Evolutionary conservation across 2,797 vertebrate genomes (phyloP).

Genomic region (Leucoraja ocellata): DNA sequence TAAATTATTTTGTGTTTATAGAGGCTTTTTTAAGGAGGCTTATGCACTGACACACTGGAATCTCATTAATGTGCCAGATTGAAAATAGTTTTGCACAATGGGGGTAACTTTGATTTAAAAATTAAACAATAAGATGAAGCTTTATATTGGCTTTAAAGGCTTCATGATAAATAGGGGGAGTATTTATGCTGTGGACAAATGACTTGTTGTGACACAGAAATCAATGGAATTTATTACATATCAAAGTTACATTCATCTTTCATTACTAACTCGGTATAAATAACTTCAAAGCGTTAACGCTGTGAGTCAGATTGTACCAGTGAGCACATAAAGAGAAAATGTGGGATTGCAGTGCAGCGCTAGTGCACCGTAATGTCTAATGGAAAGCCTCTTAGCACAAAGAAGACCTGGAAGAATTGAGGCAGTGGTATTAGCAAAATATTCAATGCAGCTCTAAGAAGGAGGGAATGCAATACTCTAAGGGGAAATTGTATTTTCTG

Average conservation of each 20-base stretch:
- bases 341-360: background rate
- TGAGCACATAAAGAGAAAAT: background rate
- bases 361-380: background rate
- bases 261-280: background rate
- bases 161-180: background rate
- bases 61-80: background rate
- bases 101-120: background rate
- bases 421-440: background rate
- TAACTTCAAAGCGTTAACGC: background rate
- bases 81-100: background rate
- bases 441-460: background rate
- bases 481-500: background rate
- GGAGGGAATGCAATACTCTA: background rate
- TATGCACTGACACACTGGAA: background rate
- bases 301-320: background rate
- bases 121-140: background rate
- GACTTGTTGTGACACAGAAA: background rate
- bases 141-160: no score
- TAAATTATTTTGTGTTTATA: slow-evolving; percentile 12
- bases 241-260: background rate
- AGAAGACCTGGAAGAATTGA: background rate
- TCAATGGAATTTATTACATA: background rate
- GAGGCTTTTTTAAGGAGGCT: background rate
- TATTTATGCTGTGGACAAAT: background rate
- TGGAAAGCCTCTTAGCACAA: background rate